phyloP scores from a whole-genome alignment of 2,797 vertebrate species.

The Dendrocincla tyrannina region DNA sequence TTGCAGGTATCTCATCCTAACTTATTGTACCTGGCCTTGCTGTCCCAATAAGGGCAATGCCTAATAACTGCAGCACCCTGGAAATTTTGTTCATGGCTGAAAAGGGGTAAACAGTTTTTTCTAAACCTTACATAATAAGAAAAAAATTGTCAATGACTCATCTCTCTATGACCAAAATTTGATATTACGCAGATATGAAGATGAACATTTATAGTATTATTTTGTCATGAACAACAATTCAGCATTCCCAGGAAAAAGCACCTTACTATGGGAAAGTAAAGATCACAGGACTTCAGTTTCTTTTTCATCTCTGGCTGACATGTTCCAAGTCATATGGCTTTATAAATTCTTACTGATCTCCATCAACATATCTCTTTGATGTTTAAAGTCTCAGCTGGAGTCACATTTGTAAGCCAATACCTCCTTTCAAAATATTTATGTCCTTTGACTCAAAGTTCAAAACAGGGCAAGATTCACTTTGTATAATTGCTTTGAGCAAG shows the following conservation, averaged over 20 bases:
- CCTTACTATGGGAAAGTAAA: constrained; percentile 3
- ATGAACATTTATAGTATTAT: neutral
- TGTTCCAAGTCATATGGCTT: constrained; percentile 9
- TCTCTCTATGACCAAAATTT: neutral
- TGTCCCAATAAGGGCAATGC: too few species aligned
- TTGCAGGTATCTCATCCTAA: neutral
- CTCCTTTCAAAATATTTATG: constrained; percentile 57
- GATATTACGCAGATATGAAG: neutral
- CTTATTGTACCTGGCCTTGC: neutral
- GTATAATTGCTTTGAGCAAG: neutral
- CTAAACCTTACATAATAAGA: neutral
- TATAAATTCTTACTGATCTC: constrained; percentile 28
- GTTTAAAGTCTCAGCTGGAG: constrained; percentile 43
- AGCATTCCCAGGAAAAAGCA: neutral
- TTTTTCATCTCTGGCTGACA: constrained; percentile 43
- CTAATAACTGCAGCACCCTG: neutral
- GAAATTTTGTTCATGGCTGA: neutral
- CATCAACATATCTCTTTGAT: constrained; percentile 18
- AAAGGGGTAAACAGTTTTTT: neutral
- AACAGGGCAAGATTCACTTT: constrained; percentile 17
- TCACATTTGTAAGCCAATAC: constrained; percentile 14
- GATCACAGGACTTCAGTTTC: constrained; percentile 19
- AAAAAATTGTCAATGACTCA: neutral
- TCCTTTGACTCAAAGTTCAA: constrained; percentile 42
- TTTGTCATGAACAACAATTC: neutral